phyloP scores from a whole-genome alignment of 2,888 invertebrate genomes.

The Hipparchia semele region DNA sequence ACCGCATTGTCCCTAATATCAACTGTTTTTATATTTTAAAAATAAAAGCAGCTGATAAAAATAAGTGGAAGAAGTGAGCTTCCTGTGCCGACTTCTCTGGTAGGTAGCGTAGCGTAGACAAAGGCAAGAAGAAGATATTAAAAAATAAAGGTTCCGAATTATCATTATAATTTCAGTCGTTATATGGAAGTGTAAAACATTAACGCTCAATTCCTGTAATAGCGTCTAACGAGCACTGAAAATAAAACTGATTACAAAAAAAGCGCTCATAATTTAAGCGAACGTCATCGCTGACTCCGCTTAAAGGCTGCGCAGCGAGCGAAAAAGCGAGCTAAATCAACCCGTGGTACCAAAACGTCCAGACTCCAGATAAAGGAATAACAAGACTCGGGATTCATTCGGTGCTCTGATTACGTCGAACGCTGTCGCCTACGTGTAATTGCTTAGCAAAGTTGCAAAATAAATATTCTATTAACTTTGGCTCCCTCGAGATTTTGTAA shows the following conservation, averaged over 20 bases:
- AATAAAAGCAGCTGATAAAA: too few relatives aligned
- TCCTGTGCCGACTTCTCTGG: too few relatives aligned
- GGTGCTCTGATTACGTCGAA: slow-evolving; percentile 62
- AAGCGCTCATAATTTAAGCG: slow-evolving; percentile 17
- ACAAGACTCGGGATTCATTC: slow-evolving; percentile 66
- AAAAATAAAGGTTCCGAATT: too few relatives aligned
- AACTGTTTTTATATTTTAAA: too few relatives aligned
- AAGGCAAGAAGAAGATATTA: too few relatives aligned
- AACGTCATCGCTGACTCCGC: slow-evolving; percentile 22
- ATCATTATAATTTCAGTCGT: background rate
- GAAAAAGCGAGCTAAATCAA: slow-evolving; percentile 51
- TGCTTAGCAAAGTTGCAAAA: slow-evolving; percentile 1
- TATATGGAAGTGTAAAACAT: background rate
- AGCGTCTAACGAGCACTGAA: slow-evolving; percentile 8
- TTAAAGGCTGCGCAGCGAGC: slow-evolving; percentile 13
- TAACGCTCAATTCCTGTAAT: background rate
- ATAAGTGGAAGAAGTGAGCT: too few relatives aligned
- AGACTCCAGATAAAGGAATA: slow-evolving; percentile 64
- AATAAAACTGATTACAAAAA: slow-evolving; percentile 11
- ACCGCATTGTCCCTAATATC: too few relatives aligned
- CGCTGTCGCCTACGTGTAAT: slow-evolving; percentile 32
- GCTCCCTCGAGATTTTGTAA: background rate
- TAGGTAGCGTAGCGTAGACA: too few relatives aligned
- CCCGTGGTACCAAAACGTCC: slow-evolving; percentile 51
- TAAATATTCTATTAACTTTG: slow-evolving; percentile 9